These are phyloP conservation scores for Rugalucina vietnamica DNA, from an alignment of 2,888 invertebrate genomes.

Conservation along the genomic window DNA sequence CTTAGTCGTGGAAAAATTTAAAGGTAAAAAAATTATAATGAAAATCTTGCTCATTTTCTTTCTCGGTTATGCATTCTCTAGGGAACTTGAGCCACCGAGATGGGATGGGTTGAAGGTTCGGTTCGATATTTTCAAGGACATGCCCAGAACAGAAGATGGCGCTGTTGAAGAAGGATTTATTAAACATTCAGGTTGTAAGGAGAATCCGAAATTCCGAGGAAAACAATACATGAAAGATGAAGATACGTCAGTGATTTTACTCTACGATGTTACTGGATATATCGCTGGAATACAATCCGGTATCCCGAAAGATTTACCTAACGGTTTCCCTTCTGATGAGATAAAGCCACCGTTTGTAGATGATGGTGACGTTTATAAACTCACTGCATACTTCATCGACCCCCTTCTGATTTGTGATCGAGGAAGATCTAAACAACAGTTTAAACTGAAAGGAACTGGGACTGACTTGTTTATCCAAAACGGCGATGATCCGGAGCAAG, in stretches of 20 bases:
- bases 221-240: constrained; percentile 15
- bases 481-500: constrained; percentile 8
- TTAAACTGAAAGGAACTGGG: constrained; percentile 1
- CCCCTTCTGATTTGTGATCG: not conserved
- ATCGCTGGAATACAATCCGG: constrained; percentile 16
- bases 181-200: not conserved
- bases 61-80: not conserved
- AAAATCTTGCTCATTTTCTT: not conserved
- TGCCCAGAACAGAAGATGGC: constrained; percentile 8
- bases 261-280: constrained; percentile 1
- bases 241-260: not conserved
- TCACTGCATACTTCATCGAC: constrained; percentile 12
- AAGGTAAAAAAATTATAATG: not conserved
- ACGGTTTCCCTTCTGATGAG: not conserved
- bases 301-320: not conserved
- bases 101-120: constrained; percentile 3
- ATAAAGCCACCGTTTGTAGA: not conserved
- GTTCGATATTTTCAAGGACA: not conserved
- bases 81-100: not conserved
- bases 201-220: not conserved
- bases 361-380: constrained; percentile 1
- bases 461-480: constrained; percentile 15
- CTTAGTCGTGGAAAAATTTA: not conserved
- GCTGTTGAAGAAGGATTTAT: constrained; percentile 1
- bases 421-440: constrained; percentile 16